These are phyloP conservation scores for Hirudo medicinalis DNA, from an alignment of 1,140 invertebrate genomes.

Conservation along the genomic window DNA sequence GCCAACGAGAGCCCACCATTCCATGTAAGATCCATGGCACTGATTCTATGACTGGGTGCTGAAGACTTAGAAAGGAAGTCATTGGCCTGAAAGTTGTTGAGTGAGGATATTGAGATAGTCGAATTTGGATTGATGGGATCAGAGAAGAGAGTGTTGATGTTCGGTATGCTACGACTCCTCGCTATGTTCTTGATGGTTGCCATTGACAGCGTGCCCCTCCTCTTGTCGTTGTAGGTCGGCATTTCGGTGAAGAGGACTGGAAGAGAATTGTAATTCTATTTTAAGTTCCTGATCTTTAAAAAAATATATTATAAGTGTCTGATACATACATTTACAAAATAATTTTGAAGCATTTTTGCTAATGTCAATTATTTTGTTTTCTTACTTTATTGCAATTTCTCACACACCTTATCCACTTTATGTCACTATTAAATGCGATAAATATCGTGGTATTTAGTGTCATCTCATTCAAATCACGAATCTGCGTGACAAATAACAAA, in stretches of 20 bases:
- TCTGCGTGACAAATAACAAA: no score
- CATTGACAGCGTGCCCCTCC: constrained; percentile 36
- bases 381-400: no score
- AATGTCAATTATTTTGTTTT: no score
- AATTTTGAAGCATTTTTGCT: no score
- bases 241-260: constrained; percentile 86
- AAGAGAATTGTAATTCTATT: no score
- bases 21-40: constrained; percentile 5
- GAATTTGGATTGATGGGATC: background rate
- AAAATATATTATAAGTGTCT: no score
- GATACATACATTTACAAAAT: no score
- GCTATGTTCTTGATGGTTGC: constrained; percentile 26
- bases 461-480: no score
- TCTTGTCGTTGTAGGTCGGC: constrained; percentile 80
- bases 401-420: no score
- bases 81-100: background rate
- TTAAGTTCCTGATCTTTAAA: no score
- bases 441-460: no score
- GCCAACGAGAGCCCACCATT: background rate
- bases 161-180: constrained; percentile 35
- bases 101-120: background rate
- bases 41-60: background rate
- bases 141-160: constrained; percentile 27
- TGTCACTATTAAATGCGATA: no score
- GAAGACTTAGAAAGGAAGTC: background rate